Percentiles rank a stretch among this genome's conserved stretches.
Conservation (phyloP, 2,888 invertebrate species). For the Incurvaria masculella region DNA sequence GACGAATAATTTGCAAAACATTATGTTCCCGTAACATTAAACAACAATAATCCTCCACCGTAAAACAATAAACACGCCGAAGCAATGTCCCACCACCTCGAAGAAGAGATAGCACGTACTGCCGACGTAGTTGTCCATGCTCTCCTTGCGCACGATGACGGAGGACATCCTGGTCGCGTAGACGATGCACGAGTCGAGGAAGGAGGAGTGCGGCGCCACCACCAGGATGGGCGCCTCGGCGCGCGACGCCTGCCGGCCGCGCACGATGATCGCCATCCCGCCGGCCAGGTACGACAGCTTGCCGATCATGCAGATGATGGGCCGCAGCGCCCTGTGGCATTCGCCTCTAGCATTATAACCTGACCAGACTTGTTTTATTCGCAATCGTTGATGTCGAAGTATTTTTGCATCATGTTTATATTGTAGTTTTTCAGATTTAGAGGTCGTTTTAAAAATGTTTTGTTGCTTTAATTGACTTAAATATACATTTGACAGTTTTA, state of each 20-base stretch:
- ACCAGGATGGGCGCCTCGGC: conserved; percentile 83
- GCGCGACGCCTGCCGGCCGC: conserved; percentile 71
- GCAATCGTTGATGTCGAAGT: too few species aligned
- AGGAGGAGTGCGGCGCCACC: conserved; percentile 86
- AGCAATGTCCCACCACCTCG: conserved; percentile 13
- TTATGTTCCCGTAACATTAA: too few species aligned
- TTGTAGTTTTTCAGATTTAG: too few species aligned
- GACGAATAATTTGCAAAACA: too few species aligned
- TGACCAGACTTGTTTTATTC: too few species aligned
- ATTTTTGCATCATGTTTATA: too few species aligned
- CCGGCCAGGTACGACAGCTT: conserved; percentile 72
- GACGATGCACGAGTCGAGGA: conserved; percentile 83
- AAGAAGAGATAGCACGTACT: conserved; percentile 60
- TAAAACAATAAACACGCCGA: conserved; percentile 8
- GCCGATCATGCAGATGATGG: conserved; percentile 70
- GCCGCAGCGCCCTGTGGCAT: conserved; percentile 56
- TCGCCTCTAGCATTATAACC: too few species aligned
- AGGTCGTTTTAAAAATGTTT: too few species aligned
- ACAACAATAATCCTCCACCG: not conserved
- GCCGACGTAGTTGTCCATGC: conserved; percentile 81
- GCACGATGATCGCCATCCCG: conserved; percentile 72
- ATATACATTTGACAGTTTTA: too few species aligned
- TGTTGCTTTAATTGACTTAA: too few species aligned
- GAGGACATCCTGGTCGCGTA: conserved; percentile 80
- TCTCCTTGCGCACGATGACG: conserved; percentile 79